Base-by-base conservation (phyloP, 37 sponge, comb jelly and placozoan genomes). In the Crambe crambe region DNA sequence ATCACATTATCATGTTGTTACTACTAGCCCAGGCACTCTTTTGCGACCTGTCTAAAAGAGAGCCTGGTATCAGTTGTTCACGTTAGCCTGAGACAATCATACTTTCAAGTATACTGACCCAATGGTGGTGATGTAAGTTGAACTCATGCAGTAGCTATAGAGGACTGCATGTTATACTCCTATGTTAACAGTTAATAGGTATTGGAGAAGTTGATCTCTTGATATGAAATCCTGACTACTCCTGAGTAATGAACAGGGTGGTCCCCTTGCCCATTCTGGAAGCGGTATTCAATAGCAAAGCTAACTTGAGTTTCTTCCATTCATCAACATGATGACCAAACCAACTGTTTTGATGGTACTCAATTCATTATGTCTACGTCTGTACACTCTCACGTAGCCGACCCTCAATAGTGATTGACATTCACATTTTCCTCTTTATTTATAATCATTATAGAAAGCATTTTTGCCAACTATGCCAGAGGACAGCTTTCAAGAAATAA, bases 381-480 rank as follows among this genome's bases (percentile, higher is more conserved):
- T 20, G 56, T 18, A 20, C n/a, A n/a, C n/a, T n/a, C n/a, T n/a
- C n/a, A n/a, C n/a, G n/a, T n/a, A n/a, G n/a, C n/a, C n/a, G n/a
- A n/a, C n/a, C n/a, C n/a, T n/a, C n/a, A n/a, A n/a, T n/a, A n/a
- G n/a, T n/a, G n/a, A n/a, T n/a, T n/a, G n/a, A n/a, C n/a, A n/a
- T n/a, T n/a, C n/a, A n/a, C n/a, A n/a, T n/a, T n/a, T n/a, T n/a
- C n/a, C n/a, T n/a, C n/a, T n/a, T n/a, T n/a, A n/a, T n/a, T n/a
- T n/a, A n/a, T n/a, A n/a, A n/a, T 74, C 35, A 34, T n/a, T n/a
- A 23, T 43, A 89, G 90, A 57, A 64, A 58, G 76, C 72, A 44
- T 90, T 78, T 65, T 67, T 90, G 29, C 91, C 91, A 6, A 90
- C 91, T 17, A 90, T 90, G 91, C 77, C 66, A 34, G 78, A 88